Conservation (phyloP, 2,888 invertebrate species). For the Arctia plantaginis region DNA sequence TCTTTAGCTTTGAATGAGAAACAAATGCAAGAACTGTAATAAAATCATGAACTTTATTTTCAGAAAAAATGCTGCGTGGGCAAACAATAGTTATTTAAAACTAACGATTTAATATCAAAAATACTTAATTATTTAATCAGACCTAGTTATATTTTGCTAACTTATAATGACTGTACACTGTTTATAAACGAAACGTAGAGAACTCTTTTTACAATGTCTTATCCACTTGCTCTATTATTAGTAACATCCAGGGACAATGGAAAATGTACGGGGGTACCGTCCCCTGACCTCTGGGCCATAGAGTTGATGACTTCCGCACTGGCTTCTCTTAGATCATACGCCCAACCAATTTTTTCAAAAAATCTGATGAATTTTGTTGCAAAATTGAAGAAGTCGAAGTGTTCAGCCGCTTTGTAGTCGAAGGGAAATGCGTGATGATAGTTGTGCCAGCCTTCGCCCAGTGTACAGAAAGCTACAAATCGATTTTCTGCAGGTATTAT, state of each 20-base stretch:
- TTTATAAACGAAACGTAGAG: background rate
- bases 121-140: background rate
- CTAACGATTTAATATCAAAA: background rate
- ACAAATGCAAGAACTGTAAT: background rate
- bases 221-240: constrained; percentile 49
- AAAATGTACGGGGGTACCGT: constrained; percentile 77
- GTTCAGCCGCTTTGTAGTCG: constrained; percentile 87
- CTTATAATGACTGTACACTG: background rate
- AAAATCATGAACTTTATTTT: background rate
- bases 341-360: constrained; percentile 79
- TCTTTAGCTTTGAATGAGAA: background rate
- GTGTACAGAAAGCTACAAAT: constrained; percentile 87
- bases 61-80: background rate
- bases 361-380: constrained; percentile 72
- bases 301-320: constrained; percentile 79
- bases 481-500: constrained; percentile 88
- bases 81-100: background rate
- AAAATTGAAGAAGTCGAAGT: constrained; percentile 80
- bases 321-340: constrained; percentile 76
- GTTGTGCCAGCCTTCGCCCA: constrained; percentile 92
- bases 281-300: constrained; percentile 76
- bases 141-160: background rate
- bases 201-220: constrained; percentile 19
- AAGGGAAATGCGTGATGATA: constrained; percentile 92
- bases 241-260: constrained; percentile 50